Evolutionary conservation across 53 echinoderm and acorn worm species (phyloP), one percentile per base, ranked within the genome.

Genomic region (Astropecten irregularis): DNA sequence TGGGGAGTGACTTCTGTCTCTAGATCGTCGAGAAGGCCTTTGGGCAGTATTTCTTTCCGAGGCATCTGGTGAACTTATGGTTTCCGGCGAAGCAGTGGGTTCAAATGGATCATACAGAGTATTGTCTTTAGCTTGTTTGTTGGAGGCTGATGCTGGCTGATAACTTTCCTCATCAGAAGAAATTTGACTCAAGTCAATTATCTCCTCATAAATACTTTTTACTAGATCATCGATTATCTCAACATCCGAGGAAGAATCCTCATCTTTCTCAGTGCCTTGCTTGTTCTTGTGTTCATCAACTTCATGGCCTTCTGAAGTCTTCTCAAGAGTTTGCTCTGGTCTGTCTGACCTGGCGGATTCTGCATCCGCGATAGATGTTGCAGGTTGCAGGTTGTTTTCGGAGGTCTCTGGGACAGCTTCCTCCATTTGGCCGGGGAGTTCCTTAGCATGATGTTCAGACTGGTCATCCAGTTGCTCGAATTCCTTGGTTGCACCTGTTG

Each of bases 41-140:
- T 32, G 2, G 28, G 42, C 15, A 47, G 22, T 22, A 47, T 47
- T 2, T 19, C 46, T 79, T 2, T 60, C 29, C 30, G 31, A 44
- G 15, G 33, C 18, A 62, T 79, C 79, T 47, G 79, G 79, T 61
- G 79, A 79, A 36, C 79, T 79, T 9, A 79, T 79, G n/a, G 62
- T 79, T 61, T 79, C 79, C 22, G 95, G 95, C 0, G 97, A 93
- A 14, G 89, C 93, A 8, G 97, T 97, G 1, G 97, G 97, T 27
- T 97, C 87, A 68, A 93, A 97, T 10, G 97, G 97, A 76, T 97
- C 97, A 66, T 97, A 97, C 21, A 91, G 79, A 21, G 66, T 84
- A 46, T 25, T 74, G 56, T 79, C 79, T 47, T 79, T 79, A 42
- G 59, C 60, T 33, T 76, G 48, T 22, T 81, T 79, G 9, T 42